phyloP scores from a whole-genome alignment of 2,888 invertebrate species.

The Eupithecia subumbrata region DNA sequence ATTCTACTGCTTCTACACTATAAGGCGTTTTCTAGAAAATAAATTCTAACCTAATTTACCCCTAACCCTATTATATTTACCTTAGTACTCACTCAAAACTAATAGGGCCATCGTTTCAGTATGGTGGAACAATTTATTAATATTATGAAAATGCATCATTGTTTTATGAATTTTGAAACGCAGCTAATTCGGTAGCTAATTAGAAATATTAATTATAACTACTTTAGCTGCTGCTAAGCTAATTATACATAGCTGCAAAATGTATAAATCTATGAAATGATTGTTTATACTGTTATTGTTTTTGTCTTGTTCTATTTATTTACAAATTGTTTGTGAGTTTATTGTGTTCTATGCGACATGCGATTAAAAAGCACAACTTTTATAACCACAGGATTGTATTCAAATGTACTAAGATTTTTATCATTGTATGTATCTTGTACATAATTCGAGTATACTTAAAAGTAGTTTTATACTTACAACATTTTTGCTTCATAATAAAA shows the following conservation, averaged over 20 bases:
- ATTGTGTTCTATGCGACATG: background rate
- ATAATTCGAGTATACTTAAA: background rate
- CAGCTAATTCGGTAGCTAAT: background rate
- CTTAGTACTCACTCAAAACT: too few species aligned
- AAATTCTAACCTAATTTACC: too few species aligned
- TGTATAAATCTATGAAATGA: background rate
- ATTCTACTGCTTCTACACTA: too few species aligned
- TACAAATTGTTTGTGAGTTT: background rate
- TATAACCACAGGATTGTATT: background rate
- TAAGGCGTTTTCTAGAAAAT: too few species aligned
- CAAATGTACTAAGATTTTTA: background rate
- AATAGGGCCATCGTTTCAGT: too few species aligned
- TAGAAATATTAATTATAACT: background rate
- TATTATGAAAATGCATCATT: background rate
- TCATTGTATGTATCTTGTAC: background rate
- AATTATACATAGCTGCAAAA: background rate
- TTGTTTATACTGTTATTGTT: background rate
- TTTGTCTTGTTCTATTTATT: background rate
- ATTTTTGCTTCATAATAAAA: background rate
- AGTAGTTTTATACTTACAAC: background rate
- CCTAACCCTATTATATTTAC: too few species aligned
- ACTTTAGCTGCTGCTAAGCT: too few species aligned
- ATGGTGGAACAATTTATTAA: too few species aligned
- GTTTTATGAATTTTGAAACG: background rate
- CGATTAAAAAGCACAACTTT: background rate